phyloP scores from a whole-genome alignment of 2,113 vertebrate genomes.

The Clinocottus analis region DNA sequence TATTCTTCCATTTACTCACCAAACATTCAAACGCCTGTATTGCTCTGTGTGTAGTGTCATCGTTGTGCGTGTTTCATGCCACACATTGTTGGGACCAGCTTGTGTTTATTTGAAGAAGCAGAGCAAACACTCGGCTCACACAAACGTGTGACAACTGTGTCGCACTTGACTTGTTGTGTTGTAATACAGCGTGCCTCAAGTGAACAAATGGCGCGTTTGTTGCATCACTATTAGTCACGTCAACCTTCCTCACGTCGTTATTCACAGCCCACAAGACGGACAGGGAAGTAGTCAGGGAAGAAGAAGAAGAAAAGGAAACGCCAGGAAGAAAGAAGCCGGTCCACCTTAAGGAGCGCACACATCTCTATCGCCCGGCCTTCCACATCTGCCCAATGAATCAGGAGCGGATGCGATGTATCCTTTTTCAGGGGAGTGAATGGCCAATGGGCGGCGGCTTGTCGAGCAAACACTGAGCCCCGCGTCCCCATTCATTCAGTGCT shows the following conservation, averaged over 20 bases:
- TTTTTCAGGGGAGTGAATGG: slow-evolving; percentile 80
- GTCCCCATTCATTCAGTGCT: slow-evolving; percentile 84
- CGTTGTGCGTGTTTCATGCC: neutral
- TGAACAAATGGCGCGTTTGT: slow-evolving; percentile 29
- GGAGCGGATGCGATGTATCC: slow-evolving; percentile 86
- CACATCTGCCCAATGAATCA: slow-evolving; percentile 83
- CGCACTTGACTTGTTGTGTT: neutral
- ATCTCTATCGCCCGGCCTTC: slow-evolving; percentile 72
- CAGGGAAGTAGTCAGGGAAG: slow-evolving; percentile 25
- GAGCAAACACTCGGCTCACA: neutral
- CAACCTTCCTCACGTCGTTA: slow-evolving; percentile 55
- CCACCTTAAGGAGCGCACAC: slow-evolving; percentile 80
- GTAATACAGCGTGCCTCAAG: neutral
- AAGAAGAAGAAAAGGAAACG: neutral
- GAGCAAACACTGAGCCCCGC: slow-evolving; percentile 81
- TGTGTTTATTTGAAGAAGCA: neutral
- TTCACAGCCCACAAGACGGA: slow-evolving; percentile 63
- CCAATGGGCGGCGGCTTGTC: slow-evolving; percentile 80
- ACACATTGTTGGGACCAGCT: no score
- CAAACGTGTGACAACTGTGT: neutral
- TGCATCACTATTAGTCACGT: slow-evolving; percentile 58
- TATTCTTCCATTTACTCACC: neutral
- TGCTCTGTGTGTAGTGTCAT: neutral
- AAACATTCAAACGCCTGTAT: neutral
- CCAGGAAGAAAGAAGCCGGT: neutral